Conservation (phyloP, 1,140 invertebrate species). For the Saccostrea glomerata region DNA sequence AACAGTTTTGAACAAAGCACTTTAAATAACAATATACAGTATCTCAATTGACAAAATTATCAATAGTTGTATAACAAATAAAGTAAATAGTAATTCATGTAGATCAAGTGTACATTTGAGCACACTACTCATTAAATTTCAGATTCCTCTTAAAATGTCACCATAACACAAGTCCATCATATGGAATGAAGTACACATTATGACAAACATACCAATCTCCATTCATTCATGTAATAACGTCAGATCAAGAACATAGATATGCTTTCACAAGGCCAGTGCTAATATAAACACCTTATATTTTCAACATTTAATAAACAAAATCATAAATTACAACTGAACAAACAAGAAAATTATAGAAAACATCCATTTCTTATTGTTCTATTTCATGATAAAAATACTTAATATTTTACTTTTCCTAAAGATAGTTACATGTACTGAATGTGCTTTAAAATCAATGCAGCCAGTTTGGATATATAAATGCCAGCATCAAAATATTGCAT, state of each 20-base stretch:
- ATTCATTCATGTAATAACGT: neutral
- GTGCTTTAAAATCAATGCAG: too few relatives aligned
- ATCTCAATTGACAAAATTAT: neutral
- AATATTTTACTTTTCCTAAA: too few relatives aligned
- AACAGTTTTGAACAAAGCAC: neutral
- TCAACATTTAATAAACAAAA: neutral
- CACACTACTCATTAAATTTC: neutral
- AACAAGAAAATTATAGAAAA: neutral
- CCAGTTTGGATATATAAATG: too few relatives aligned
- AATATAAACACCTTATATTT: neutral
- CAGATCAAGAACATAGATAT: neutral
- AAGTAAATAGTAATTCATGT: neutral
- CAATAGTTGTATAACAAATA: neutral
- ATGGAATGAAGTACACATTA: conserved; percentile 7
- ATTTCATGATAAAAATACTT: too few relatives aligned
- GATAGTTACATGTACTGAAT: too few relatives aligned
- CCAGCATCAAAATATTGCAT: too few relatives aligned
- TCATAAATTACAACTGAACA: neutral
- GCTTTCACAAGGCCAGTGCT: neutral
- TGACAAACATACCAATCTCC: neutral
- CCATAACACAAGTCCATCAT: neutral
- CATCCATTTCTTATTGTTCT: too few relatives aligned
- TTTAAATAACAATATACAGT: neutral
- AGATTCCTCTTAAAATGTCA: neutral
- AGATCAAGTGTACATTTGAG: neutral